Evolutionary conservation across 2,797 vertebrate species (phyloP).

Genomic region (Malacoraja senta): DNA sequence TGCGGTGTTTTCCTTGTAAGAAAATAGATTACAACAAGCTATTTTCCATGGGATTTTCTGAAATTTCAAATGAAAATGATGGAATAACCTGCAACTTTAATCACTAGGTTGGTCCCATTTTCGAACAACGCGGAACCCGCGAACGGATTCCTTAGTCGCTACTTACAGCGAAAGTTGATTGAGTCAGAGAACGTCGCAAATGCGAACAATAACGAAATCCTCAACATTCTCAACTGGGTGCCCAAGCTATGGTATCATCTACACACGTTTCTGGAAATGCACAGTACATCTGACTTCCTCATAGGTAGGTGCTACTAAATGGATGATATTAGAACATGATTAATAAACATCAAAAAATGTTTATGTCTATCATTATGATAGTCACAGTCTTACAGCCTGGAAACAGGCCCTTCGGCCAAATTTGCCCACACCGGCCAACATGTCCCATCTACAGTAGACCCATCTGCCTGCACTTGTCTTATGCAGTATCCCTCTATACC

Average conservation of each 20-base stretch:
- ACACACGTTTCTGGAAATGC: slow-evolving; percentile 91
- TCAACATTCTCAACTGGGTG: slow-evolving; percentile 85
- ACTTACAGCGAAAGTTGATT: slow-evolving; percentile 83
- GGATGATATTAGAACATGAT: background rate
- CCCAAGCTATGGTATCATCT: slow-evolving; percentile 95
- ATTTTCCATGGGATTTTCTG: background rate
- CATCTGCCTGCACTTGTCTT: no score
- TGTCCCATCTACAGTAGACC: no score
- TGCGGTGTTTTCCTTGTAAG: background rate
- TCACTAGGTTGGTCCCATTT: slow-evolving; percentile 83
- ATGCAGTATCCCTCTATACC: no score
- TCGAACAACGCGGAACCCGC: slow-evolving; percentile 94
- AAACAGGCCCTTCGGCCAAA: no score
- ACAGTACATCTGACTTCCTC: slow-evolving; percentile 95
- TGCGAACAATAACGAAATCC: slow-evolving; percentile 66
- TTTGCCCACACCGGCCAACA: no score
- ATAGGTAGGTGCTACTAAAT: slow-evolving; percentile 66
- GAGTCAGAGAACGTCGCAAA: slow-evolving; percentile 70
- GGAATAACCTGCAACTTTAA: background rate
- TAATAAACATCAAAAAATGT: background rate
- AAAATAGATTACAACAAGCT: background rate
- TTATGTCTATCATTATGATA: background rate
- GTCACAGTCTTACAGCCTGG: no score
- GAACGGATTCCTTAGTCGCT: slow-evolving; percentile 85
- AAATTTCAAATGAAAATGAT: background rate